Evolutionary conservation across 1,140 invertebrate genomes (phyloP).

Genomic region (Pseudomyrmex flavicornis): DNA sequence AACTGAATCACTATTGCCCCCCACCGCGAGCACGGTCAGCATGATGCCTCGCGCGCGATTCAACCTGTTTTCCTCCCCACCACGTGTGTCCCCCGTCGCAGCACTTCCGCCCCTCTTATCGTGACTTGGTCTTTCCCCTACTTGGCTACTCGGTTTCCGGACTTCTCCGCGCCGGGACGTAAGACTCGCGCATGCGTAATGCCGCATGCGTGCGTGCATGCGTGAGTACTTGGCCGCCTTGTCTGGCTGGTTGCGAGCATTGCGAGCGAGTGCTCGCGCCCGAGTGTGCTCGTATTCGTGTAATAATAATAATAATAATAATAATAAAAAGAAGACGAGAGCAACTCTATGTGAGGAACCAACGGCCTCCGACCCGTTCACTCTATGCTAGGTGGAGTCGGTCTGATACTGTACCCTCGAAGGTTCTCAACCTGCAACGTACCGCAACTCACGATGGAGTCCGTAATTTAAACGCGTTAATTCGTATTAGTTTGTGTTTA

Average conservation of each 20-base stretch:
- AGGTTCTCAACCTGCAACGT: conserved; percentile 74
- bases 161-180: conserved; percentile 10
- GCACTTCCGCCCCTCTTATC: conserved; percentile 56
- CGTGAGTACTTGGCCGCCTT: conserved; percentile 69
- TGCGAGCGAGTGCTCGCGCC: conserved; percentile 55
- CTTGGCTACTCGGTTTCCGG: conserved; percentile 17
- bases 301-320: conserved; percentile 83
- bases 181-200: conserved; percentile 65
- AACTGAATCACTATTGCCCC: conserved; percentile 35
- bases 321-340: conserved; percentile 74
- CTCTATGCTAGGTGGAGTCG: conserved; percentile 84
- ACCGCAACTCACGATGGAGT: not conserved
- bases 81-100: conserved; percentile 43
- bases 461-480: not conserved
- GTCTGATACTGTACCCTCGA: conserved; percentile 81
- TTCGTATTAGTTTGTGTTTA: not conserved
- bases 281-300: conserved; percentile 75
- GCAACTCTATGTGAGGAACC: conserved; percentile 84
- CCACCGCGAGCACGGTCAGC: conserved; percentile 64
- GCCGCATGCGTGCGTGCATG: conserved; percentile 67
- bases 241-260: conserved; percentile 44
- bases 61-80: conserved; percentile 81
- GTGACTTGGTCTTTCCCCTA: conserved; percentile 58
- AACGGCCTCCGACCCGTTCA: conserved; percentile 84
- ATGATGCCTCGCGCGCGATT: conserved; percentile 80